Evolutionary conservation across 2,888 invertebrate species (phyloP).

Genomic region (Artemia sinica): DNA sequence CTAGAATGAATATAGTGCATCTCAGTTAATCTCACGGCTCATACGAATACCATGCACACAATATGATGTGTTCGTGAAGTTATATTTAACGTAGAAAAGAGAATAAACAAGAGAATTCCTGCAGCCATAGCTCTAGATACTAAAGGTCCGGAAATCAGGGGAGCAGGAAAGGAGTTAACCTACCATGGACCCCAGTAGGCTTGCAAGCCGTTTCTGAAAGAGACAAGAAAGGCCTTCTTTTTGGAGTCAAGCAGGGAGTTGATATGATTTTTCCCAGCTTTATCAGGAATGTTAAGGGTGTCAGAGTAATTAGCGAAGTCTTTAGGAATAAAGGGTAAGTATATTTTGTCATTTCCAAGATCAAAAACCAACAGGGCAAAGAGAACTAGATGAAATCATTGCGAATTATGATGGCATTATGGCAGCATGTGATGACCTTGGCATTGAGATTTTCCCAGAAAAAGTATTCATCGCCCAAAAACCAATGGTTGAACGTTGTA

Average conservation of each 20-base stretch:
- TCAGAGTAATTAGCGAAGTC: constrained; percentile 69
- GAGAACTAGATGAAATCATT: no score
- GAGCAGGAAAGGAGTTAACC: constrained; percentile 88
- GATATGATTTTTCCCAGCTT: constrained; percentile 97
- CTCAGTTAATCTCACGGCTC: constrained; percentile 91
- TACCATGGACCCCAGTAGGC: constrained; percentile 87
- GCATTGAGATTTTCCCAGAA: constrained; percentile 94
- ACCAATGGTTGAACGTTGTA: constrained; percentile 93
- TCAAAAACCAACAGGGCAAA: no score
- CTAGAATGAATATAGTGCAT: constrained; percentile 90
- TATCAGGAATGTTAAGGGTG: constrained; percentile 72
- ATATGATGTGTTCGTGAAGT: no score
- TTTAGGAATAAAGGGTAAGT: no score
- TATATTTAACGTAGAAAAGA: no score
- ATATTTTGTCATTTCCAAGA: no score
- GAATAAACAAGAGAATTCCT: no score
- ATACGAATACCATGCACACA: constrained; percentile 87
- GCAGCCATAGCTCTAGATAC: no score
- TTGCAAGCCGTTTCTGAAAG: constrained; percentile 93
- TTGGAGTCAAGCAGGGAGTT: constrained; percentile 75
- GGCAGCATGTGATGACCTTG: constrained; percentile 93
- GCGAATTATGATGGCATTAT: constrained; percentile 87
- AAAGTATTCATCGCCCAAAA: constrained; percentile 95
- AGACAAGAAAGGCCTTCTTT: constrained; percentile 75
- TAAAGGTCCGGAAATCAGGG: no score